Evolutionary conservation across 2,888 invertebrate genomes (phyloP).

Genomic region (Chymomyza fuscimana): DNA sequence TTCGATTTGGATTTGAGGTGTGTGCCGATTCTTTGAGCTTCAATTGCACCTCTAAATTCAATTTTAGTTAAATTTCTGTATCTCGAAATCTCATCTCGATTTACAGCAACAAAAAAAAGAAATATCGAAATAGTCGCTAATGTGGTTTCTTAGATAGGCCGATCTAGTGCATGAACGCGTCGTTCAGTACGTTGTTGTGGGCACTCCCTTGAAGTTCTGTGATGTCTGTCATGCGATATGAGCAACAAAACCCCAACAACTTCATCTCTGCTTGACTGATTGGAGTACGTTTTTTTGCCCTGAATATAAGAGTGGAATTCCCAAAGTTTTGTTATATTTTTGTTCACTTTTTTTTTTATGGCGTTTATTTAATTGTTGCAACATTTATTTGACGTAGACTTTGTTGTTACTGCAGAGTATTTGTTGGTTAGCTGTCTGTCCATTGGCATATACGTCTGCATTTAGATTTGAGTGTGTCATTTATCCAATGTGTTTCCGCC

Average conservation of each 20-base stretch:
- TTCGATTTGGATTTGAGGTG: too few species aligned
- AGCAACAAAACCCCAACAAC: not conserved
- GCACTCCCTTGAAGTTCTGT: not conserved
- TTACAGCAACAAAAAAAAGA: too few species aligned
- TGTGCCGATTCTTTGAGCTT: too few species aligned
- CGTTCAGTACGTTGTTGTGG: not conserved
- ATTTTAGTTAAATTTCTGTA: too few species aligned
- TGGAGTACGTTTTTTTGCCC: not conserved
- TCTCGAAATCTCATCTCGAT: too few species aligned
- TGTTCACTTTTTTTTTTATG: constrained; percentile 14
- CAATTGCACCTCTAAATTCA: too few species aligned
- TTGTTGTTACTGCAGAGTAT: not conserved
- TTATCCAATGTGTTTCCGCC: constrained; percentile 58
- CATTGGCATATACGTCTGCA: constrained; percentile 12
- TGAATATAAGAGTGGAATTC: not conserved
- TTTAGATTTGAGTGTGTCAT: constrained; percentile 36
- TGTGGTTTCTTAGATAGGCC: too few species aligned
- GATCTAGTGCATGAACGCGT: too few species aligned
- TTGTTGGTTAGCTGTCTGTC: not conserved
- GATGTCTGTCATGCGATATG: too few species aligned
- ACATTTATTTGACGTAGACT: not conserved
- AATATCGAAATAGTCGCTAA: too few species aligned
- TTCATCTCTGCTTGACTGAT: not conserved
- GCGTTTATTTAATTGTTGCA: constrained; percentile 13
- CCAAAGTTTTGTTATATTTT: not conserved